Percentiles rank a stretch among this genome's conserved stretches.
phyloP scores from a whole-genome alignment of 2,888 invertebrate genomes.

The Thalpophila matura region DNA sequence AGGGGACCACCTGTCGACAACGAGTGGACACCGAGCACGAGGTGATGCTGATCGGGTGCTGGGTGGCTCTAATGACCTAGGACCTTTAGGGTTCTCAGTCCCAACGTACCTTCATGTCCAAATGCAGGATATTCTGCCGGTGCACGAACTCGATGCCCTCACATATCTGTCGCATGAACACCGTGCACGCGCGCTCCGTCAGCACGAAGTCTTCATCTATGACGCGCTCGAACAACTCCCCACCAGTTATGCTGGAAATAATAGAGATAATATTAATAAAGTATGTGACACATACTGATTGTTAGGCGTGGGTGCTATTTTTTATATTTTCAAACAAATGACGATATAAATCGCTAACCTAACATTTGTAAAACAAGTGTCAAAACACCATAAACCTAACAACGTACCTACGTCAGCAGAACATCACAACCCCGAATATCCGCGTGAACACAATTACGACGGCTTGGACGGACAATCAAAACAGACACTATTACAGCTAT shows the following conservation, averaged over 20 bases:
- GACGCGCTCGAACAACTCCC: constrained; percentile 99
- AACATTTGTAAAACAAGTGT: background rate
- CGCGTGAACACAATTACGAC: constrained; percentile 19
- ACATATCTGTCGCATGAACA: constrained; percentile 99
- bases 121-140: constrained; percentile 97
- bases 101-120: constrained; percentile 97
- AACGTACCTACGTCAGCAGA: background rate
- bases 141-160: constrained; percentile 99
- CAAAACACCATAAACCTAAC: background rate
- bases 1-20: no score
- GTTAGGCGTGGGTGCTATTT: background rate
- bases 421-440: constrained; percentile 6
- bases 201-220: constrained; percentile 99
- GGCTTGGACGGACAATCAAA: constrained; percentile 18
- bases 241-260: constrained; percentile 97
- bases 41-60: no score
- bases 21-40: no score
- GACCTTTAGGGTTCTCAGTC: no score
- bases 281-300: background rate
- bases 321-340: no score
- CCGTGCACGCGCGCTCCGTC: constrained; percentile 98
- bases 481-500: constrained; percentile 7
- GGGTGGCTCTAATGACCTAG: no score
- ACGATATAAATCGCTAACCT: background rate
- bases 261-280: constrained; percentile 2